Evolutionary conservation across 2,797 vertebrate genomes (phyloP), one percentile per base, ranked within the genome.

Genomic region (Gadopsis marmoratus): DNA sequence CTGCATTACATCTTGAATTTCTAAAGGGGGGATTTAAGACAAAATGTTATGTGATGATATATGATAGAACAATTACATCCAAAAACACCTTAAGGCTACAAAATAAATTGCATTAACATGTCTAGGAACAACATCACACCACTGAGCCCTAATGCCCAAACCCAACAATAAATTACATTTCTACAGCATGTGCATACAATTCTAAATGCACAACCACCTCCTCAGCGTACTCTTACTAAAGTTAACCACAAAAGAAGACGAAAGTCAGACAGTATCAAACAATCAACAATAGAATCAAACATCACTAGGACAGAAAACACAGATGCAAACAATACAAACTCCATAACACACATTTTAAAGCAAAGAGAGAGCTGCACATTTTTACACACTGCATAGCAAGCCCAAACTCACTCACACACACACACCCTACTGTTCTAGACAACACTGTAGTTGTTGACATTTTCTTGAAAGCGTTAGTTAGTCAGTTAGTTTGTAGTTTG

Each of bases 61-160:
- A 35, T 14, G 5, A 29, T 51, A 19, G 16, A 65, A 43, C 59
- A 69, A 7, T 45, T 29, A 19, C 29, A 45, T 55, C 29, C 7
- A 53, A 11, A 26, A 56, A 55, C 17, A 31, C 11, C 5, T 68
- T 29, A 3, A 14, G 26, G 26, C 26, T 31, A 16, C 10, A 37
- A 48, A 33, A 35, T 39, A 13, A 47, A 50, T 53, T 13, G 2
- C 11, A 69, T 77, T 31, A 71, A 55, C n/a, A 56, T 63, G 37
- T 29, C 58, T 31, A 19, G 16, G 0, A 67, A 29, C 7, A 65
- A 10, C 54, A 48, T 21, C 37, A 54, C 12, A 0, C 10, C 23
- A 43, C 10, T 3, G 2, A 48, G 55, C 10, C 23, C 5, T 33
- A 0, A 37, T 26, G 31, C 43, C 8, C 4, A 39, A 35, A 48